phyloP scores from a whole-genome alignment of 2,113 vertebrate species.

The Ochotona princeps region DNA sequence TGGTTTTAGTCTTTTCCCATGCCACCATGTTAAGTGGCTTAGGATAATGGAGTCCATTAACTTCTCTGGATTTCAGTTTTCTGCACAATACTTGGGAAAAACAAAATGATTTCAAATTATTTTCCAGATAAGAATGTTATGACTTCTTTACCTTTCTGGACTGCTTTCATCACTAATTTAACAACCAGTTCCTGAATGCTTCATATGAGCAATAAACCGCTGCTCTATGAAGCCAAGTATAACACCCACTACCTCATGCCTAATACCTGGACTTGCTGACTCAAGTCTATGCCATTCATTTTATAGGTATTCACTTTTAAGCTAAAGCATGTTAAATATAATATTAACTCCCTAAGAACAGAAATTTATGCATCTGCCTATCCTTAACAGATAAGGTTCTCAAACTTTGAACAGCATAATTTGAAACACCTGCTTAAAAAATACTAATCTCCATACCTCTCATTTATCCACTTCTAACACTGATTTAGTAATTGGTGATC shows the following conservation, averaged over 20 bases:
- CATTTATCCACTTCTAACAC: not conserved
- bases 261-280: conserved; percentile 15
- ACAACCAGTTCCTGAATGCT: not conserved
- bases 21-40: not conserved
- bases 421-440: not conserved
- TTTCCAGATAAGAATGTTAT: not conserved
- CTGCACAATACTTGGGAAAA: not conserved
- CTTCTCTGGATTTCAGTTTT: not conserved
- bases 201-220: conserved; percentile 21
- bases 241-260: not conserved
- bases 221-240: conserved; percentile 4
- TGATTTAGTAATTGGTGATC: not conserved
- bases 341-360: not conserved
- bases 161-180: not conserved
- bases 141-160: not conserved
- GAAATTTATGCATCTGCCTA: not conserved
- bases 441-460: not conserved
- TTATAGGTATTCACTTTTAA: not conserved
- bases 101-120: not conserved
- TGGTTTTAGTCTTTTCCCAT: not conserved
- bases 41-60: not conserved
- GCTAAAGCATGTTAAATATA: conserved; percentile 10
- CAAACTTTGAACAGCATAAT: conserved; percentile 38
- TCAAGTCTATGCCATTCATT: conserved; percentile 1
- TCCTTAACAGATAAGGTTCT: conserved; percentile 12